Base-by-base conservation (phyloP, 2,797 vertebrate species). In the Notolabrus celidotus region DNA sequence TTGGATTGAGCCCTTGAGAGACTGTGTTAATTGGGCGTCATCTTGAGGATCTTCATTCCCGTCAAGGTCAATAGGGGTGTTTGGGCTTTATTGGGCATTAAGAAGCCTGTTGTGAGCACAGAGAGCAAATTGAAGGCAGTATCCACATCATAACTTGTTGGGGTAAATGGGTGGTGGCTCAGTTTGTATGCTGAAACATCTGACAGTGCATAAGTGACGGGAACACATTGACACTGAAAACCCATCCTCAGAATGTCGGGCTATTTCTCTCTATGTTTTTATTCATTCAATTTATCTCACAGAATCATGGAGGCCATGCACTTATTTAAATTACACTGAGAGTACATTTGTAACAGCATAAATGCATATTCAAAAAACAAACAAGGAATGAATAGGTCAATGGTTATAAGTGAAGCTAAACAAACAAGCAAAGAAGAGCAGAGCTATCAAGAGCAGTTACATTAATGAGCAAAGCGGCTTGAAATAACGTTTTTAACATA, bases 111-210 rank as follows among this genome's bases (percentile, higher is more conserved):
- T 73, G 43, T 60, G 55, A 53, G 43, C 59, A 65, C 43, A 63
- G 33, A 39, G 64, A 70, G 55, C 68, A 74, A 83, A 86, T 81
- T 83, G 73, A 73, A n/a, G 49, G 64, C 67, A 67, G 54, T 53
- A 49, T 61, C 39, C 41, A 74, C 65, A 79, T 79, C 70, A 68
- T 71, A 68, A 52, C 51, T 68, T 74, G 77, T 47, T 71, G 55
- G 39, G 45, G 45, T 74, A 75, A 84, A 70, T 71, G 61, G 46
- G 47, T 47, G 51, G 60, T 46, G 46, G 58, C 50, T 70, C 65
- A 72, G 69, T 78, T 76, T 71, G 61, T 72, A 61, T 69, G 46
- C 41, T 63, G 51, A 77, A 79, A 39, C 50, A 45, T 70, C 34
- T 52, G 23, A 50, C 41, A 38, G 55, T 49, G 19, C 36, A 53